Conservation (phyloP, 2,888 invertebrate genomes). For the Eremobia ochroleuca region DNA sequence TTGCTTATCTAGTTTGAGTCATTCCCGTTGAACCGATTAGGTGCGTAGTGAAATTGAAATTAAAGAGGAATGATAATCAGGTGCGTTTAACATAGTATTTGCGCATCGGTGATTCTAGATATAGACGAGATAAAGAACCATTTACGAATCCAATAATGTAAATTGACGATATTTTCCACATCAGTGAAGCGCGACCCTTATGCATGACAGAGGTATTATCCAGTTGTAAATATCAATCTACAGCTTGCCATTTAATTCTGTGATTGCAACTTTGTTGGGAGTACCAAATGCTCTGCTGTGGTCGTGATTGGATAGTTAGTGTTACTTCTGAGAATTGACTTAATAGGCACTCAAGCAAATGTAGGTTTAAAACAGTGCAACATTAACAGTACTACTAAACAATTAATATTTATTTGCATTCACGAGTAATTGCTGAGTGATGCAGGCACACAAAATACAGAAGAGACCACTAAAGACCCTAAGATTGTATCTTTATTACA, state of each 20-base stretch:
- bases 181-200: constrained; percentile 65
- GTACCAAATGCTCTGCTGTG: constrained; percentile 36
- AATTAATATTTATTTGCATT: constrained; percentile 57
- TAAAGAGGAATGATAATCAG: constrained; percentile 46
- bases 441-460: constrained; percentile 57
- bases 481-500: constrained; percentile 60
- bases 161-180: constrained; percentile 67
- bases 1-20: constrained; percentile 75
- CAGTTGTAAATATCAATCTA: constrained; percentile 43
- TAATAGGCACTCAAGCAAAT: constrained; percentile 45
- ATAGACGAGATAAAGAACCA: constrained; percentile 45
- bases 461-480: constrained; percentile 55
- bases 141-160: constrained; percentile 58
- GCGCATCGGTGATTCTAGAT: constrained; percentile 27
- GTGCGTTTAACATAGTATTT: constrained; percentile 29
- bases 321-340: constrained; percentile 44
- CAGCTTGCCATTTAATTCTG: constrained; percentile 37
- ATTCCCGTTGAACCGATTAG: constrained; percentile 59
- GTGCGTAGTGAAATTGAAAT: constrained; percentile 44
- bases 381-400: constrained; percentile 54
- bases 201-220: constrained; percentile 40
- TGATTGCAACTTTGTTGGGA: constrained; percentile 36
- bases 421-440: constrained; percentile 44
- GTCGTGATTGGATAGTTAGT: constrained; percentile 40
- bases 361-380: constrained; percentile 51